Conservation (phyloP, 2,113 vertebrate species). For the Mystacornis crossleyi region DNA sequence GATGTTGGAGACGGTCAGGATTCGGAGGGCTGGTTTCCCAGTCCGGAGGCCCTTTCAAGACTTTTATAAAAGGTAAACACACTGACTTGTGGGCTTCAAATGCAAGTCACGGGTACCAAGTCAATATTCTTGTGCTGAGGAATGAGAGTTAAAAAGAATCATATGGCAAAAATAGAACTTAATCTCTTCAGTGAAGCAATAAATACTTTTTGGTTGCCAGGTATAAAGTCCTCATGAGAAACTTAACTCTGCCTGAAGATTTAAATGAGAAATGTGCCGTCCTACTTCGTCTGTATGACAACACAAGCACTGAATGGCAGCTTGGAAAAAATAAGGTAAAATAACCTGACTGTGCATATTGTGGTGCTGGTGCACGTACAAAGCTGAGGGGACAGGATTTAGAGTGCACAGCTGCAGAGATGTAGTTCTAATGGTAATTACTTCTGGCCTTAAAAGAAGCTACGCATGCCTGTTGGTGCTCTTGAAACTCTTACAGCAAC, state of each 20-base stretch:
- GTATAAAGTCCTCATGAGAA: conserved; percentile 90
- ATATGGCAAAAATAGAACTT: neutral
- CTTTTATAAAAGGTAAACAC: conserved; percentile 87
- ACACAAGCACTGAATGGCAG: conserved; percentile 87
- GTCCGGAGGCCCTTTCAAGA: conserved; percentile 90
- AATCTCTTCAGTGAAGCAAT: neutral
- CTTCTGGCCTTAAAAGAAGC: neutral
- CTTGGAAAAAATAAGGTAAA: conserved; percentile 94
- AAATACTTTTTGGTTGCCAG: conserved; percentile 43
- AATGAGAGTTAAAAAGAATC: neutral
- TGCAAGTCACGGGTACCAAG: neutral
- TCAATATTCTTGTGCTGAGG: neutral
- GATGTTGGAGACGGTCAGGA: conserved; percentile 96
- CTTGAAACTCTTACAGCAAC: neutral
- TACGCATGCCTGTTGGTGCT: accelerated
- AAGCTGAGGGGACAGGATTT: neutral
- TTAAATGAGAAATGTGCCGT: conserved; percentile 78
- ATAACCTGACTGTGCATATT: neutral
- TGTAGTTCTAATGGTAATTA: neutral
- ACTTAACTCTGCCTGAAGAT: conserved; percentile 76
- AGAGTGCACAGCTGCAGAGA: neutral
- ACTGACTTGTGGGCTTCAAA: neutral
- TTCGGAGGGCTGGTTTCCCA: conserved; percentile 90
- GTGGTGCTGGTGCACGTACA: neutral
- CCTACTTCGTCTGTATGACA: conserved; percentile 86